These are phyloP conservation scores for Drosophila gunungcola DNA, from an alignment of 1,140 invertebrate genomes.

Conservation along the genomic window DNA sequence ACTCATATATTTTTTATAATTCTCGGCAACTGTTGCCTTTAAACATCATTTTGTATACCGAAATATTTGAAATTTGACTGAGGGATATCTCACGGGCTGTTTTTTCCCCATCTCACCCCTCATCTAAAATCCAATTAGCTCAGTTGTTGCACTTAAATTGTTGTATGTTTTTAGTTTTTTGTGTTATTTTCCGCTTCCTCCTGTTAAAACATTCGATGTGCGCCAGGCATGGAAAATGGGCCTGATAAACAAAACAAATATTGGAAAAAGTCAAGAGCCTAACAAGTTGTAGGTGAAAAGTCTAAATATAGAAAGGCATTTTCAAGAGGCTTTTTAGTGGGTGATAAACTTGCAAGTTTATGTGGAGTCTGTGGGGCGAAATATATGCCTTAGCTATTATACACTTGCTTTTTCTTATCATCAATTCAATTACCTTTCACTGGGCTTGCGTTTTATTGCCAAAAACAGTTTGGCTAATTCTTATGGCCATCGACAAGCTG, in stretches of 20 bases:
- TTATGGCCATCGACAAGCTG: conserved; percentile 13
- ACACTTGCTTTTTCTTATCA: conserved; percentile 1
- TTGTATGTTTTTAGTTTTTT: conserved; percentile 67
- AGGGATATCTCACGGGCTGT: not conserved
- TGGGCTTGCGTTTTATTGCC: conserved; percentile 21
- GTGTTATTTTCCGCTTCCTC: conserved; percentile 31
- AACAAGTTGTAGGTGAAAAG: conserved; percentile 43
- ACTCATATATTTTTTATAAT: conserved; percentile 1
- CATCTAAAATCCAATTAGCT: conserved; percentile 65
- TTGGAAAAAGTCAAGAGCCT: conserved; percentile 32
- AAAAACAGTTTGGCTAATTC: conserved; percentile 42
- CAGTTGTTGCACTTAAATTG: conserved; percentile 43
- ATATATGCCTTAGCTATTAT: conserved; percentile 4
- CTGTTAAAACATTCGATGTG: conserved; percentile 32
- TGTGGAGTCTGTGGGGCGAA: conserved; percentile 2
- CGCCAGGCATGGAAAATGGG: conserved; percentile 45
- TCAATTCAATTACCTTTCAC: conserved; percentile 56
- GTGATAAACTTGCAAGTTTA: conserved; percentile 29
- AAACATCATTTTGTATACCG: conserved; percentile 13
- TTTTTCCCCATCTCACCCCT: conserved; percentile 7
- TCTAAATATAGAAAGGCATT: conserved; percentile 16
- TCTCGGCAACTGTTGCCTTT: conserved; percentile 22
- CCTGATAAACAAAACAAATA: conserved; percentile 54
- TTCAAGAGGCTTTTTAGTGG: conserved; percentile 12
- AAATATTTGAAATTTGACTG: conserved; percentile 1